Percentiles rank a stretch among this genome's conserved stretches.
phyloP scores from a whole-genome alignment of 2,113 vertebrate genomes.

The Tyrannus savana region DNA sequence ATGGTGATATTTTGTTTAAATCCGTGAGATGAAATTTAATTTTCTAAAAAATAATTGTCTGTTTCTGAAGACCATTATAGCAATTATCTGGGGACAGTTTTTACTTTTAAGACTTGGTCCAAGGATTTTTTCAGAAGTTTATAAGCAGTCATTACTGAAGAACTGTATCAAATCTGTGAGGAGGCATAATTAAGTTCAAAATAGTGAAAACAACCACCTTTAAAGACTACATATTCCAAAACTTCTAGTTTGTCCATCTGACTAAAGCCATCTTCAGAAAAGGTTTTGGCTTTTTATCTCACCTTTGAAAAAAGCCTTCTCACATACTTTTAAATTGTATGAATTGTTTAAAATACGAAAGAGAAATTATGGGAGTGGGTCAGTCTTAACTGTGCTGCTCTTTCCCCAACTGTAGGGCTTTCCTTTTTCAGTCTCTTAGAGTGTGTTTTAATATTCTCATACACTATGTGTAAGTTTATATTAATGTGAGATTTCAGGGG shows the following conservation, averaged over 20 bases:
- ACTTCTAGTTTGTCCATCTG: background rate
- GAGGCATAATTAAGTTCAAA: background rate
- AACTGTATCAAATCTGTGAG: background rate
- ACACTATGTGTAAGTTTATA: background rate
- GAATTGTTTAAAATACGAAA: background rate
- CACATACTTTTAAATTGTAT: background rate
- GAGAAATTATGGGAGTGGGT: background rate
- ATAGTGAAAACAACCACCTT: background rate
- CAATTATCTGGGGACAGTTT: background rate
- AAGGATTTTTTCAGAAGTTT: background rate
- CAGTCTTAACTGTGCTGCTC: background rate
- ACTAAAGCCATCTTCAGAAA: background rate
- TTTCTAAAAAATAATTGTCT: background rate
- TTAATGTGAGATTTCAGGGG: background rate
- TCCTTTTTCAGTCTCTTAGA: background rate
- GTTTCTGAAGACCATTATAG: background rate
- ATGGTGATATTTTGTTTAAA: background rate
- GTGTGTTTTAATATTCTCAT: background rate
- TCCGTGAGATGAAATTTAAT: background rate
- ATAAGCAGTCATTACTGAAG: background rate
- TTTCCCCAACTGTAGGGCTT: background rate
- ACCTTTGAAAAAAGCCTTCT: background rate
- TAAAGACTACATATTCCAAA: background rate
- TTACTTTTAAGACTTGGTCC: background rate
- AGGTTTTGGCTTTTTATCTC: background rate